Evolutionary conservation across 2,113 vertebrate genomes (phyloP).

Genomic region (Pionites leucogaster): DNA sequence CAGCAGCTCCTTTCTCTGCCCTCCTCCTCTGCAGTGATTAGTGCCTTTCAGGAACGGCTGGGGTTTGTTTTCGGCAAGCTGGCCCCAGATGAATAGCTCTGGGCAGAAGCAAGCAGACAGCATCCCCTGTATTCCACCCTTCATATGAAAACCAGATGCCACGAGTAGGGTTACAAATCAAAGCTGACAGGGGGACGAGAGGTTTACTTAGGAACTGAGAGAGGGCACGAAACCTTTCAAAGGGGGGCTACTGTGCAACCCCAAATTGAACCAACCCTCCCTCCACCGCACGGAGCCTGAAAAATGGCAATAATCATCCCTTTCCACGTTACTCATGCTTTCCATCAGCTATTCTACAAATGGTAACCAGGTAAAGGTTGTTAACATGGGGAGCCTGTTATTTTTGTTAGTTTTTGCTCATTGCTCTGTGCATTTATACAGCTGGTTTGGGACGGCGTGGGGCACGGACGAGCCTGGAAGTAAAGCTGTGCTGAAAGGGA

Average conservation of each 20-base stretch:
- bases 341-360: neutral
- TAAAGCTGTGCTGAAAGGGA: neutral
- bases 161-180: constrained; percentile 56
- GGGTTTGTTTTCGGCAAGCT: neutral
- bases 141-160: constrained; percentile 73
- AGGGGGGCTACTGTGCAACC: constrained; percentile 38
- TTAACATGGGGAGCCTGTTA: neutral
- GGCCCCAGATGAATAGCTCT: constrained; percentile 27
- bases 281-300: neutral
- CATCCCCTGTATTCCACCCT: constrained; percentile 46
- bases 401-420: neutral
- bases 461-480: neutral
- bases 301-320: neutral
- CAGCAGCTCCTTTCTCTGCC: neutral
- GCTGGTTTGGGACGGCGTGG: neutral
- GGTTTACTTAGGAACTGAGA: constrained; percentile 33
- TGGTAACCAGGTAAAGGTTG: neutral
- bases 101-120: constrained; percentile 46
- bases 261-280: neutral
- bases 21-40: neutral
- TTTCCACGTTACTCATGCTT: neutral
- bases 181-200: constrained; percentile 48
- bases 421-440: neutral
- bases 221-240: constrained; percentile 21
- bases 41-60: neutral